Base-by-base conservation (phyloP, 2,888 invertebrate species). In the Drosophila rubida region DNA sequence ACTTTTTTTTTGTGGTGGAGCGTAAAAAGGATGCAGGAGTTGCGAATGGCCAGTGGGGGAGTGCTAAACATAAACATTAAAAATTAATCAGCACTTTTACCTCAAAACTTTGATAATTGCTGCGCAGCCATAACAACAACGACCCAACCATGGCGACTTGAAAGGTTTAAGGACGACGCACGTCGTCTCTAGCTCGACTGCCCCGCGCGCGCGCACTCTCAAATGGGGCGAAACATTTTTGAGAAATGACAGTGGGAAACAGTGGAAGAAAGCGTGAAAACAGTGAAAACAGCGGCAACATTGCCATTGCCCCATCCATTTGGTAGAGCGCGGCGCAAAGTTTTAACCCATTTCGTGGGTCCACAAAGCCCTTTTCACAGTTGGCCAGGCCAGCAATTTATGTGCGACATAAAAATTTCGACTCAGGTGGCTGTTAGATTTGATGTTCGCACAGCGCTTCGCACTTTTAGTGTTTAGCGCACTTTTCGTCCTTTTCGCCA, bases 71-170 rank as follows among this genome's bases (percentile, higher is more conserved):
- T 86, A 88, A 85, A 80, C 77, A 89, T 87, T 87, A 87, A 89
- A 89, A 80, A 89, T 87, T 87, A 87, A 87, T 89, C 89, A 89
- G 83, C 89, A 86, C 88, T 86, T 87, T 75, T 78, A 67, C 61
- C 72, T 73, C 69, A 79, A 80, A 82, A 85, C 69, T 83, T 87
- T 85, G 79, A 83, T 86, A 80, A 86, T 86, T 84, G 86, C 75
- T 45, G 62, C 37, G 57, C 60, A 44, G 59, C 50, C 23, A 37
- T 51, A 73, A 64, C 60, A 66, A 59, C 51, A 37, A 58, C 44
- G 32, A 41, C 35, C 14, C 23, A 23, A n/a, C n/a, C n/a, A 37
- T 39, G 25, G 50, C 14, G 58, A 66, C 63, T 67, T 67, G 61
- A 75, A 71, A 71, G 78, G 75, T 63, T 73, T 66, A 74, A 78